Evolutionary conservation across 2,888 invertebrate genomes (phyloP).

Genomic region (Drosophila ochracea): DNA sequence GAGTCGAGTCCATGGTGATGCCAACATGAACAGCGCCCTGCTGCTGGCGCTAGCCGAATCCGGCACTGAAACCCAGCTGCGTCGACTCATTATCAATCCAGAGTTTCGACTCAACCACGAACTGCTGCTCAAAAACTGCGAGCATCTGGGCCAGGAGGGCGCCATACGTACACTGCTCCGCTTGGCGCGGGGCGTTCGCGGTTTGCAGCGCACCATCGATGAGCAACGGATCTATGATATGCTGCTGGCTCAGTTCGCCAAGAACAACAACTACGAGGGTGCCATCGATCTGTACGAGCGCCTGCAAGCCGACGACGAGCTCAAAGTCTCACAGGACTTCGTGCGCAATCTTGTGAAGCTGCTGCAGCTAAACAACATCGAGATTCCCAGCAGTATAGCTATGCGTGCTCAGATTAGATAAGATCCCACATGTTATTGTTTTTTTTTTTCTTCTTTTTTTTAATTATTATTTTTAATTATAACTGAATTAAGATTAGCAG

Average conservation of each 20-base stretch:
- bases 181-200: conserved; percentile 81
- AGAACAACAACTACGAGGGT: conserved; percentile 76
- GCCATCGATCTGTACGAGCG: conserved; percentile 82
- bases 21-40: conserved; percentile 84
- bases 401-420: conserved; percentile 81
- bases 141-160: conserved; percentile 83
- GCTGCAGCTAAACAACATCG: conserved; percentile 82
- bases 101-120: conserved; percentile 86
- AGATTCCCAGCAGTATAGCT: conserved; percentile 83
- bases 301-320: conserved; percentile 81
- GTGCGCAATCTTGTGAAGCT: conserved; percentile 79
- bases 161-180: conserved; percentile 79
- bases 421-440: conserved; percentile 18
- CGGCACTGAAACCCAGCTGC: conserved; percentile 85
- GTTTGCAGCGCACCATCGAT: conserved; percentile 79
- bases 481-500: not conserved
- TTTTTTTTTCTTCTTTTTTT: not conserved
- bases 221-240: conserved; percentile 84
- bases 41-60: conserved; percentile 86
- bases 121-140: conserved; percentile 86
- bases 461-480: conserved; percentile 1
- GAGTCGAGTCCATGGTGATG: conserved; percentile 84
- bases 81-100: conserved; percentile 86
- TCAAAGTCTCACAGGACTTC: conserved; percentile 82
- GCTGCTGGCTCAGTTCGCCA: conserved; percentile 79